Conservation (phyloP, 2,888 invertebrate genomes). For the Cosmia pyralina region DNA sequence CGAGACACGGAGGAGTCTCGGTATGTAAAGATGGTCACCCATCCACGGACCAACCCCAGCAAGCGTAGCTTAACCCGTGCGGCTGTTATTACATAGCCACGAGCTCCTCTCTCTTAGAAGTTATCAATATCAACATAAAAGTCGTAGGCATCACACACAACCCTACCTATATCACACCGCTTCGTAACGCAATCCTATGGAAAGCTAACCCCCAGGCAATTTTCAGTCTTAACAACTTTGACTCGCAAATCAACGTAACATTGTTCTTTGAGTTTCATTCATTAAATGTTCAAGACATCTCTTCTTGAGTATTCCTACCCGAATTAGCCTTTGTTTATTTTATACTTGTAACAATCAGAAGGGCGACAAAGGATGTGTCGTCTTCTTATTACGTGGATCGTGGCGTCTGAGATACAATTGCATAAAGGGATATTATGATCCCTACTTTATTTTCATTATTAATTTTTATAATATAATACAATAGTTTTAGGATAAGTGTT, state of each 20-base stretch:
- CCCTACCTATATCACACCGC: conserved; percentile 14
- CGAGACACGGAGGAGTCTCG: too few species aligned
- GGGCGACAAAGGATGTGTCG: conserved; percentile 76
- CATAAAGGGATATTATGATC: background rate
- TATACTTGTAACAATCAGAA: conserved; percentile 82
- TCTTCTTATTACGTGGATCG: conserved; percentile 65
- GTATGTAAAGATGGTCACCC: too few species aligned
- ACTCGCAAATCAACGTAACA: conserved; percentile 71
- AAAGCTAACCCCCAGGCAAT: conserved; percentile 50
- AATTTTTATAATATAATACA: too few species aligned
- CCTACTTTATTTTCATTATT: background rate
- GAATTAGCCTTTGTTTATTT: conserved; percentile 84
- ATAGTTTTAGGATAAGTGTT: background rate
- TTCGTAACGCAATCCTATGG: conserved; percentile 30
- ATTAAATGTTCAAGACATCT: conserved; percentile 76
- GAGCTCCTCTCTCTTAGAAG: too few species aligned
- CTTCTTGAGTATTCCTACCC: conserved; percentile 72
- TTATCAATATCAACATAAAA: background rate
- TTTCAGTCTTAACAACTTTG: conserved; percentile 58
- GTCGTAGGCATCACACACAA: background rate
- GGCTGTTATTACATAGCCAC: too few species aligned
- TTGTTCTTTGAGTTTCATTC: conserved; percentile 73
- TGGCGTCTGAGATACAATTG: conserved; percentile 48
- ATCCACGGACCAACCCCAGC: too few species aligned
- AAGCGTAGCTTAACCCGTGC: too few species aligned